These are phyloP conservation scores for Haemorhous mexicanus DNA, from an alignment of 2,113 vertebrate genomes.

Conservation along the genomic window DNA sequence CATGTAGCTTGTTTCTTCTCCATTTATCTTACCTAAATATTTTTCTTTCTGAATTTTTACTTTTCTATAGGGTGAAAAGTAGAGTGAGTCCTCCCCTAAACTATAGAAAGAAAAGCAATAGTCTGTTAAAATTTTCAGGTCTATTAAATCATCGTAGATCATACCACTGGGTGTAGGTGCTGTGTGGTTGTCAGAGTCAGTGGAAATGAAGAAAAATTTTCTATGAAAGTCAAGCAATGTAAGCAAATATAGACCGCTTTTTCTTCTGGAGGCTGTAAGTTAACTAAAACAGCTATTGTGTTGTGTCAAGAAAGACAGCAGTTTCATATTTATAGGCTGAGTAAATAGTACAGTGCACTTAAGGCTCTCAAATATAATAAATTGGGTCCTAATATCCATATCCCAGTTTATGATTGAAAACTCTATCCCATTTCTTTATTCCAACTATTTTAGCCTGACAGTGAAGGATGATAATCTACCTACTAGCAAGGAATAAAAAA, in stretches of 20 bases:
- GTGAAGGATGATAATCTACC: neutral
- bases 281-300: neutral
- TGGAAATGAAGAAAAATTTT: neutral
- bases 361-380: neutral
- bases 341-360: neutral
- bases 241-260: neutral
- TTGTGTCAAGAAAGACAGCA: neutral
- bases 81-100: neutral
- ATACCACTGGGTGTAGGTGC: neutral
- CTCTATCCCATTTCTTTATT: neutral
- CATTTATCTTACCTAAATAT: neutral
- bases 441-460: neutral
- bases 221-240: neutral
- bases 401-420: neutral
- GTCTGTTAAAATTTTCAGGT: neutral
- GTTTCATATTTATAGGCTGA: slow-evolving; percentile 16
- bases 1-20: neutral
- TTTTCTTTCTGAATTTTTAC: neutral
- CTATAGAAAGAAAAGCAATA: neutral
- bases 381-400: neutral
- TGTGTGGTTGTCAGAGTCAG: neutral
- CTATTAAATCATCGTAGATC: neutral
- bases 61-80: neutral
- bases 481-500: neutral
- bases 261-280: neutral